phyloP scores from a whole-genome alignment of 2,113 vertebrate genomes.

The Lonchura striata region DNA sequence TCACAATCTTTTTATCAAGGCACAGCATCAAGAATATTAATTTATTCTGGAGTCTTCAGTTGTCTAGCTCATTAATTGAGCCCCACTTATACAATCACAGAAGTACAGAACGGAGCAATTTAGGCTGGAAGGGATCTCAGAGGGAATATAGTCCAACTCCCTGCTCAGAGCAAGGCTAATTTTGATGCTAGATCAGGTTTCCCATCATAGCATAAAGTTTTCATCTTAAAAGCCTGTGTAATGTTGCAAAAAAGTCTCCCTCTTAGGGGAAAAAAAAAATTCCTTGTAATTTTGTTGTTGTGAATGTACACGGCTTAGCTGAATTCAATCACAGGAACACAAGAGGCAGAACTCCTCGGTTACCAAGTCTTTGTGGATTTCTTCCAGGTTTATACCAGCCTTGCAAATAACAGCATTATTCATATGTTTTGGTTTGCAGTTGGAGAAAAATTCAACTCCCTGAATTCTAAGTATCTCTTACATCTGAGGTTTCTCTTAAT shows the following conservation, averaged over 20 bases:
- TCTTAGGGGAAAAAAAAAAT: neutral
- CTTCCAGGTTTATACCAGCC: neutral
- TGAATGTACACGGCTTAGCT: neutral
- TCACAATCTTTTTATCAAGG: neutral
- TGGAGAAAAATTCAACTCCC: neutral
- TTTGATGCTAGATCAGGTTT: neutral
- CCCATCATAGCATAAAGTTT: neutral
- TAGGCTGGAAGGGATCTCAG: neutral
- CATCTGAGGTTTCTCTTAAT: neutral
- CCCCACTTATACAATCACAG: neutral
- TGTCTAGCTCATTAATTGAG: neutral
- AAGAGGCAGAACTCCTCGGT: neutral
- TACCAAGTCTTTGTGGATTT: neutral
- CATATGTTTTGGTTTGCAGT: neutral
- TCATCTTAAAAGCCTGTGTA: neutral
- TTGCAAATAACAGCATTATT: constrained; percentile 22
- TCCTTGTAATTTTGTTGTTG: neutral
- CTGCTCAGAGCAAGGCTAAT: neutral
- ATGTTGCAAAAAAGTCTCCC: neutral
- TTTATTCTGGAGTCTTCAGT: neutral
- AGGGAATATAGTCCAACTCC: neutral
- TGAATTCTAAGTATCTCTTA: neutral
- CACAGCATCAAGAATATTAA: neutral
- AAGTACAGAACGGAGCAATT: neutral
- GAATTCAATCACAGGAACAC: neutral